Evolutionary conservation across 2,797 vertebrate genomes (phyloP), one percentile per base, ranked within the genome.

Genomic region (Acomys russatus): DNA sequence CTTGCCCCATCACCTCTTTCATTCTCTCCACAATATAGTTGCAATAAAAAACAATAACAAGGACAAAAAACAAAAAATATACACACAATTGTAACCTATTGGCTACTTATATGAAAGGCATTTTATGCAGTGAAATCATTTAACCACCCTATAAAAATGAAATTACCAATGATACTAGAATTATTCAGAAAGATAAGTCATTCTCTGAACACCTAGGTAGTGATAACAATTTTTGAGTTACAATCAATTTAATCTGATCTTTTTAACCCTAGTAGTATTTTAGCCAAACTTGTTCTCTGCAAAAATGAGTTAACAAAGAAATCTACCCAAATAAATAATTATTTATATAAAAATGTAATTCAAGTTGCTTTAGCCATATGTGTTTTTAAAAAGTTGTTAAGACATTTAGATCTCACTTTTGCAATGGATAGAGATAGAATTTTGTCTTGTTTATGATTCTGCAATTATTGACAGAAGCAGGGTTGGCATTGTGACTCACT

Each of bases 181-280:
- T 61, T 63, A 61, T 12, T 85, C 6, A 78, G 23, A 9, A 91
- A 91, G 28, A 30, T 33, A 66, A 44, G 3, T 4, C 23, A 30
- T 9, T 80, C 18, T 28, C 54, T 51, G 22, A 83, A 84, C 4
- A 79, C 14, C 10, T 63, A 87, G 28, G 68, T 14, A 63, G 23
- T 49, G 70, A 93, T n/a, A 28, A 86, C 23, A 94, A 63, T 56
- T 61, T 4, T 68, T n/a, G 63, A 95, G 79, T 80, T 61, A 77
- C 38, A 23, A 73, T 3, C 9, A 79, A 11, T 51, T 71, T 38
- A 14, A 6, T 64, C 35, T 74, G 17, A 82, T 54, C 14, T 61
- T 79, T 82, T 88, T 71, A 25, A 11, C 51, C 0, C 30, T 87
- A 7, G 38, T 3, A 14, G 80, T 92, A 14, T 88, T 78, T 84